Conservation (phyloP, 1,140 invertebrate species). For the Drosophila insularis region DNA sequence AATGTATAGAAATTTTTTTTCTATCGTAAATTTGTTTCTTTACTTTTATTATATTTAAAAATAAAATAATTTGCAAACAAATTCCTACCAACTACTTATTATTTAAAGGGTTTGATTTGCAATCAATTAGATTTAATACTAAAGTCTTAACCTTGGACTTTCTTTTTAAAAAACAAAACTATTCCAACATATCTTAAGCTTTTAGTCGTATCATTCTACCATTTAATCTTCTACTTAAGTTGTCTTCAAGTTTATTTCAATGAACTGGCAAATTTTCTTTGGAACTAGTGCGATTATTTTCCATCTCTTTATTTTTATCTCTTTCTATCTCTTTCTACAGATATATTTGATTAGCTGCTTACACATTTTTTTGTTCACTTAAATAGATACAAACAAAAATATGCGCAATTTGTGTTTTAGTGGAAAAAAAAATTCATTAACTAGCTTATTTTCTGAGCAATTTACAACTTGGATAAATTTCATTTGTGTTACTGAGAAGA, state of each 20-base stretch:
- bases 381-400: conserved; percentile 19
- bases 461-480: conserved; percentile 32
- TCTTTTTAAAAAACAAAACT: background rate
- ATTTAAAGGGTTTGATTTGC: too few relatives aligned
- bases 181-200: background rate
- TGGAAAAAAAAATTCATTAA: conserved; percentile 36
- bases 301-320: conserved; percentile 9
- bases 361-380: conserved; percentile 32
- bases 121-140: too few relatives aligned
- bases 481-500: background rate
- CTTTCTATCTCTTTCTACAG: conserved; percentile 14
- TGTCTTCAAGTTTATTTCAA: conserved; percentile 34
- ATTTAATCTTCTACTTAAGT: conserved; percentile 1
- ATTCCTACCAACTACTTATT: too few relatives aligned
- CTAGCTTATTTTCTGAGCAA: conserved; percentile 46
- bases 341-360: conserved; percentile 69
- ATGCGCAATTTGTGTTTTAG: conserved; percentile 58
- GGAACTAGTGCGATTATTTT: conserved; percentile 34
- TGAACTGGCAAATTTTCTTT: conserved; percentile 71
- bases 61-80: too few relatives aligned
- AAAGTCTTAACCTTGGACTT: background rate
- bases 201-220: background rate
- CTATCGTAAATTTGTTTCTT: too few relatives aligned
- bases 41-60: too few relatives aligned
- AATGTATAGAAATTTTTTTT: too few relatives aligned